phyloP scores from a whole-genome alignment of 2,888 invertebrate genomes.

The Arrhopalites spinosus region DNA sequence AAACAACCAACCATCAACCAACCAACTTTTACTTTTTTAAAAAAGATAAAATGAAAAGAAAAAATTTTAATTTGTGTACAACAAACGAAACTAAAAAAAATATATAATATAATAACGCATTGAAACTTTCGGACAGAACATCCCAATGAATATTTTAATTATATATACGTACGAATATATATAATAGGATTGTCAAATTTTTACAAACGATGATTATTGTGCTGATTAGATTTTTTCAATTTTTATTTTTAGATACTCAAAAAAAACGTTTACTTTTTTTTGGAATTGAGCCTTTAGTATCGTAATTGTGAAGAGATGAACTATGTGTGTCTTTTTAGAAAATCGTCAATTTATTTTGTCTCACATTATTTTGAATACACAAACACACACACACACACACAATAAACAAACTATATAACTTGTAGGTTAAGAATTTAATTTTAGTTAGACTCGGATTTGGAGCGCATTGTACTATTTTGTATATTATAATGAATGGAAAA shows the following conservation, averaged over 20 bases:
- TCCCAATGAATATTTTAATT: constrained; percentile 28
- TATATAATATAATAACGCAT: neutral
- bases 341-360: too few relatives aligned
- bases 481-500: too few relatives aligned
- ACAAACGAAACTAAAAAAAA: neutral
- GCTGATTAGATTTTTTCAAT: constrained; percentile 15
- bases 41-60: neutral
- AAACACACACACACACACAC: too few relatives aligned
- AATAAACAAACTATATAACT: too few relatives aligned
- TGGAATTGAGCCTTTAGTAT: neutral
- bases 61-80: neutral
- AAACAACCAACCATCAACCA: constrained; percentile 2
- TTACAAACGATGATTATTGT: neutral
- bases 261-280: neutral
- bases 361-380: too few relatives aligned
- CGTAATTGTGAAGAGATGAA: too few relatives aligned
- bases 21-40: constrained; percentile 13
- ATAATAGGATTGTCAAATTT: neutral
- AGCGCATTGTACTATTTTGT: too few relatives aligned
- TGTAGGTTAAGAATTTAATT: too few relatives aligned
- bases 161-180: too few relatives aligned
- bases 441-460: too few relatives aligned
- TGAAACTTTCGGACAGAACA: constrained; percentile 7
- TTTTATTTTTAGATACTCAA: neutral
- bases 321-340: too few relatives aligned